These are phyloP conservation scores for Clepsis dumicolana DNA, from an alignment of 2,888 invertebrate species.

Conservation along the genomic window DNA sequence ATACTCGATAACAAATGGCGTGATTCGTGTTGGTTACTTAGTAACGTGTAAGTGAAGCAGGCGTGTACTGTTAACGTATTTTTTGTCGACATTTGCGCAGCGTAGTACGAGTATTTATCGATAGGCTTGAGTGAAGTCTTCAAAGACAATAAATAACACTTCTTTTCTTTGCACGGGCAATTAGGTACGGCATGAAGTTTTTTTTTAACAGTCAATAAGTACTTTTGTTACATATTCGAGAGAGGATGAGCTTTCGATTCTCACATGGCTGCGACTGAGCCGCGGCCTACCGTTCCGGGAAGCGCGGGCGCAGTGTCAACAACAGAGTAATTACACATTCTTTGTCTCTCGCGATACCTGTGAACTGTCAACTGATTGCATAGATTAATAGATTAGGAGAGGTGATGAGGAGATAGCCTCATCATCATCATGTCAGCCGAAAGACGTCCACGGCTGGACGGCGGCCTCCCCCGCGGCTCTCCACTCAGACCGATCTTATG, in stretches of 20 bases:
- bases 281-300: slow-evolving; percentile 40
- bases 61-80: slow-evolving; percentile 21
- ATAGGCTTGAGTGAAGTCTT: slow-evolving; percentile 25
- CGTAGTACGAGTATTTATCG: neutral
- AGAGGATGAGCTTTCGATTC: slow-evolving; percentile 28
- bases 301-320: slow-evolving; percentile 31
- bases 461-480: too few relatives aligned
- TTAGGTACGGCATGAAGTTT: slow-evolving; percentile 7
- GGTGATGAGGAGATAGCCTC: neutral
- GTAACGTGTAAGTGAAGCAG: slow-evolving; percentile 26
- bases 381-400: slow-evolving; percentile 43
- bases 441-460: too few relatives aligned
- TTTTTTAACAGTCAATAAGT: slow-evolving; percentile 32
- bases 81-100: slow-evolving; percentile 19
- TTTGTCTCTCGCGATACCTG: slow-evolving; percentile 66
- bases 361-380: slow-evolving; percentile 63
- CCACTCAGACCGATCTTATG: too few relatives aligned
- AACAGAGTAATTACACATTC: slow-evolving; percentile 47
- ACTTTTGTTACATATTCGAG: slow-evolving; percentile 29
- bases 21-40: slow-evolving; percentile 4
- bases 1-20: neutral
- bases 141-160: slow-evolving; percentile 30
- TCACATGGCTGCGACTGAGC: slow-evolving; percentile 16
- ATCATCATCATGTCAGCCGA: too few relatives aligned
- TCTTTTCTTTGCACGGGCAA: slow-evolving; percentile 20